phyloP scores from a whole-genome alignment of 2,888 invertebrate species.

The Acanthosepion esculentum region DNA sequence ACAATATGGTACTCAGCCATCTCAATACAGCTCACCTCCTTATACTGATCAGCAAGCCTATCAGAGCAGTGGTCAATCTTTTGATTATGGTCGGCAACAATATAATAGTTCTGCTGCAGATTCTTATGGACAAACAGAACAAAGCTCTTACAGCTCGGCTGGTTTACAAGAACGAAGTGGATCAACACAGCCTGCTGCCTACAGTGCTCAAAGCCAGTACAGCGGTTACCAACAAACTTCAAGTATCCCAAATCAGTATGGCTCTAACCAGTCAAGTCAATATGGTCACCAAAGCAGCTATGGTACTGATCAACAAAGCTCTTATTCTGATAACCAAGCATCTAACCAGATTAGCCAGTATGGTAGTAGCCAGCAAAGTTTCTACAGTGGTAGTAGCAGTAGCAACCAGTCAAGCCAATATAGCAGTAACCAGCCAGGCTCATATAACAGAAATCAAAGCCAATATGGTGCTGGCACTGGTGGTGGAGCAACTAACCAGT shows the following conservation, averaged over 20 bases:
- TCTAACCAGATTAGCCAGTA: constrained; percentile 1
- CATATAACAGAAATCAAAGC: not conserved
- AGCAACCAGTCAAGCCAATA: not conserved
- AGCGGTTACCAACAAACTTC: constrained; percentile 10
- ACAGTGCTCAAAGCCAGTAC: not conserved
- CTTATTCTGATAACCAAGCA: constrained; percentile 35
- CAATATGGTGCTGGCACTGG: not conserved
- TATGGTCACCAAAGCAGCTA: constrained; percentile 33
- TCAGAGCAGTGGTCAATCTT: constrained; percentile 24
- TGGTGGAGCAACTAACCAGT: not conserved
- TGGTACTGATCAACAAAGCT: not conserved
- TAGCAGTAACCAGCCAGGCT: not conserved
- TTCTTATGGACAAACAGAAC: constrained; percentile 38
- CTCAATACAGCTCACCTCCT: constrained; percentile 19
- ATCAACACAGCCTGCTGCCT: not conserved
- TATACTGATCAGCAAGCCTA: constrained; percentile 40
- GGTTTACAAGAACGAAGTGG: not conserved
- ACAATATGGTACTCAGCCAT: not conserved
- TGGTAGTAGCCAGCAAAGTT: not conserved
- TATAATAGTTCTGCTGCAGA: not conserved
- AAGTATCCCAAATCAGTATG: not conserved
- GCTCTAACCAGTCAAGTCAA: constrained; percentile 14
- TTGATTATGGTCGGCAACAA: constrained; percentile 42
- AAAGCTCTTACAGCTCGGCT: constrained; percentile 39
- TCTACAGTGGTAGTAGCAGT: not conserved